Evolutionary conservation across 2,797 vertebrate genomes (phyloP).

Genomic region (Antennarius maculatus): DNA sequence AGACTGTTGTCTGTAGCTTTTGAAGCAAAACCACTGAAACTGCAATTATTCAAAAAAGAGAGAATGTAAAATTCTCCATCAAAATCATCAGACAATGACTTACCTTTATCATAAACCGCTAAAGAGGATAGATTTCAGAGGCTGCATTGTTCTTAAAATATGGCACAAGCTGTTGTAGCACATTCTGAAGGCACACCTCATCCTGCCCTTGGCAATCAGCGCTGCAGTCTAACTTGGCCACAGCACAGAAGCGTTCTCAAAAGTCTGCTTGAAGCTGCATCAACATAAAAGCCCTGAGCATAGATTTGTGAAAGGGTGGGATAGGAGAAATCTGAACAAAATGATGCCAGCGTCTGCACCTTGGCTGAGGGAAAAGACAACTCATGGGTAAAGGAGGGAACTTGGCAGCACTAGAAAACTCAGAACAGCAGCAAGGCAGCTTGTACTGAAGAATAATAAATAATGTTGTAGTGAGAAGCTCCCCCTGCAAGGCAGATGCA

Average conservation of each 20-base stretch:
- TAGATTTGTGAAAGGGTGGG: constrained; percentile 70
- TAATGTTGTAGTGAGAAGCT: constrained; percentile 43
- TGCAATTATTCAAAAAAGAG: neutral
- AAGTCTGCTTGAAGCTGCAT: constrained; percentile 69
- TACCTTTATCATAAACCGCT: neutral
- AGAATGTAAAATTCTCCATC: constrained; percentile 1
- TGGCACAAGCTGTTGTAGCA: constrained; percentile 45
- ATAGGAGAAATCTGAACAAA: constrained; percentile 69
- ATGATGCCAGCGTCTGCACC: constrained; percentile 56
- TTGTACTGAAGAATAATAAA: constrained; percentile 60
- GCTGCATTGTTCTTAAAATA: constrained; percentile 19
- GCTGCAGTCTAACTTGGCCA: constrained; percentile 64
- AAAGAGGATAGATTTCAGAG: constrained; percentile 1
- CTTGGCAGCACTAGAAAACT: constrained; percentile 60
- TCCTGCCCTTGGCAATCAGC: constrained; percentile 52
- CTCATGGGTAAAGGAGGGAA: constrained; percentile 67
- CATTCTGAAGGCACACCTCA: constrained; percentile 57
- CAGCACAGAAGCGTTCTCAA: constrained; percentile 59
- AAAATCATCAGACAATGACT: neutral
- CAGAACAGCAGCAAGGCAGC: constrained; percentile 57
- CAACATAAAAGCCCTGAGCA: constrained; percentile 65
- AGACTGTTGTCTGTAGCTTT: constrained; percentile 8
- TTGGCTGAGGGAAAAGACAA: constrained; percentile 58
- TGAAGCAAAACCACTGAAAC: constrained; percentile 21
- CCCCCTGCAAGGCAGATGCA: constrained; percentile 28